A percentile compares a stretch with the other conserved stretches of the same genome.
phyloP scores from a whole-genome alignment of 2,888 invertebrate genomes.

The Drosophila dives region DNA sequence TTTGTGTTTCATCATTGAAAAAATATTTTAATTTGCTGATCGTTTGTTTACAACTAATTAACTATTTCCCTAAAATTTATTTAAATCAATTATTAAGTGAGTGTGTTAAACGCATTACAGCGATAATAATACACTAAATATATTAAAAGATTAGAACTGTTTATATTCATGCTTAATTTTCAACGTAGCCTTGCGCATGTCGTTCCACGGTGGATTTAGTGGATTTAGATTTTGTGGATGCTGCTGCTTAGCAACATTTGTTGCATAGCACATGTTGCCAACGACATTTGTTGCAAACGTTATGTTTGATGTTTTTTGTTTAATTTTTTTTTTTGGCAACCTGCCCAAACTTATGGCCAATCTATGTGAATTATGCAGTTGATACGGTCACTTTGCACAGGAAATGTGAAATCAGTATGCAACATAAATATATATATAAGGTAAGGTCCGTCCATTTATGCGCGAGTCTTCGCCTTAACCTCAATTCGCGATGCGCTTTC shows the following conservation, averaged over 20 bases:
- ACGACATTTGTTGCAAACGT: conserved; percentile 16
- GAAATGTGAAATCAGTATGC: conserved; percentile 31
- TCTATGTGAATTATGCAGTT: conserved; percentile 29
- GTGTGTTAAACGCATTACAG: background rate
- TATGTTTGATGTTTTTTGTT: background rate
- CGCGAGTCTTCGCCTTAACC: conserved; percentile 46
- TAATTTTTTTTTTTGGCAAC: conserved; percentile 27
- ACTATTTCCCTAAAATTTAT: background rate
- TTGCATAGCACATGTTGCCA: conserved; percentile 30
- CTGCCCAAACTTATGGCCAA: conserved; percentile 24
- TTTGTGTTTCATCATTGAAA: background rate
- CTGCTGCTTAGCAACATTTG: conserved; percentile 44
- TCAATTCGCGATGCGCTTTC: conserved; percentile 48
- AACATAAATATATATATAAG: background rate
- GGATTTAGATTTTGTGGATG: conserved; percentile 60
- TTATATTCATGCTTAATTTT: background rate
- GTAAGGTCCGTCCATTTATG: conserved; percentile 37
- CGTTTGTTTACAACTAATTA: background rate
- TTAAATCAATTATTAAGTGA: background rate
- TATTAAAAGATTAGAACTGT: background rate
- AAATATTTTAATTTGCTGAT: background rate
- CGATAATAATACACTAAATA: too few relatives aligned
- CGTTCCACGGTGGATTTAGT: conserved; percentile 39
- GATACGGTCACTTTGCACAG: conserved; percentile 30
- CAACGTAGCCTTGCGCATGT: too few relatives aligned